Conservation (phyloP, 2,888 invertebrate species). For the Campopleginae sp. region DNA sequence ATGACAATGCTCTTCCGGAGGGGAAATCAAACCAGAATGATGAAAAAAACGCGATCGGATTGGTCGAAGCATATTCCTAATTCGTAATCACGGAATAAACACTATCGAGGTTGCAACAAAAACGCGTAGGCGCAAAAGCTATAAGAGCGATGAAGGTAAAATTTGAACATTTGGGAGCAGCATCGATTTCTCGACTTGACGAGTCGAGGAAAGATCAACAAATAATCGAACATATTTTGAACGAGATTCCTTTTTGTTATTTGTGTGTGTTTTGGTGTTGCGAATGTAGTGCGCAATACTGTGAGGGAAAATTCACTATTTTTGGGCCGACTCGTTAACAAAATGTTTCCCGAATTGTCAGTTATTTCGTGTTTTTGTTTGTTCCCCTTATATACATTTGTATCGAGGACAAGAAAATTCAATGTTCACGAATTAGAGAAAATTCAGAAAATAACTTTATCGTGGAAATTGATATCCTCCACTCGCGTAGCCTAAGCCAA, state of each 20-base stretch:
- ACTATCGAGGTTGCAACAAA: neutral
- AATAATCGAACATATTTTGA: neutral
- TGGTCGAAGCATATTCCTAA: neutral
- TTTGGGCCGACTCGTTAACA: constrained; percentile 17
- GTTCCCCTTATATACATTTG: constrained; percentile 5
- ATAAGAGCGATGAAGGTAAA: neutral
- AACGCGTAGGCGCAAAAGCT: neutral
- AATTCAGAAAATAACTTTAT: constrained; percentile 75
- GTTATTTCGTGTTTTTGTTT: constrained; percentile 11
- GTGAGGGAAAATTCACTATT: constrained; percentile 6
- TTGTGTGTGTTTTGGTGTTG: neutral
- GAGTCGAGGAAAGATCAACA: neutral
- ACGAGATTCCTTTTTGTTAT: constrained; percentile 12
- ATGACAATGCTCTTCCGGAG: neutral
- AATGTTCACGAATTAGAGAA: neutral
- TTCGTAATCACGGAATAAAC: neutral
- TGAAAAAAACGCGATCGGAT: neutral
- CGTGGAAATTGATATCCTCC: constrained; percentile 85
- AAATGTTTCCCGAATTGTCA: constrained; percentile 11
- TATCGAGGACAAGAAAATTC: neutral
- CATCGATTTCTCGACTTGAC: neutral
- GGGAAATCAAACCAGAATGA: neutral
- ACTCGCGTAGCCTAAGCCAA: constrained; percentile 91
- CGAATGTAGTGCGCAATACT: constrained; percentile 3
- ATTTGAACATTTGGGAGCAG: neutral